A percentile compares a stretch with the other conserved stretches of the same genome.
Evolutionary conservation across 2,888 invertebrate species (phyloP).

Genomic region (Loripinus fragilis): DNA sequence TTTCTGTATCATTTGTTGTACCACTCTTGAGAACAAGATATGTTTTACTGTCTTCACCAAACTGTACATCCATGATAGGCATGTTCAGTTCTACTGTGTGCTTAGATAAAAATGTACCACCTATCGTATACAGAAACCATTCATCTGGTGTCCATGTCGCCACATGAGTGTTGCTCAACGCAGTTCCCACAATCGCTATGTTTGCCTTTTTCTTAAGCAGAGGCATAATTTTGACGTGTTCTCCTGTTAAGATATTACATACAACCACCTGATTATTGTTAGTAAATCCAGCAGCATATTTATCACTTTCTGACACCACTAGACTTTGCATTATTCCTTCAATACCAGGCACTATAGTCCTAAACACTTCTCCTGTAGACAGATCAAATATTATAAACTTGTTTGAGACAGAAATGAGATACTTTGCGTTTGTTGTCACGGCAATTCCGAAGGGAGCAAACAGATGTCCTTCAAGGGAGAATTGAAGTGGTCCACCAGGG

Average conservation of each 20-base stretch:
- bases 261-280: constrained; percentile 97
- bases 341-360: constrained; percentile 94
- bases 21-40: constrained; percentile 77
- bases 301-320: constrained; percentile 96
- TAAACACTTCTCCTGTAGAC: constrained; percentile 96
- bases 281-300: constrained; percentile 97
- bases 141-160: constrained; percentile 77
- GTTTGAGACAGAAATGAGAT: constrained; percentile 98
- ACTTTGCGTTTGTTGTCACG: constrained; percentile 80
- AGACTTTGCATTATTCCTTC: constrained; percentile 97
- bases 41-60: constrained; percentile 66
- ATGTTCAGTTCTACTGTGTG: constrained; percentile 72
- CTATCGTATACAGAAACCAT: constrained; percentile 77
- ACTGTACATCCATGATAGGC: constrained; percentile 70
- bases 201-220: constrained; percentile 87
- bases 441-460: constrained; percentile 88
- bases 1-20: constrained; percentile 73
- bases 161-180: constrained; percentile 78
- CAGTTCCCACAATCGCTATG: constrained; percentile 77
- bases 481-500: constrained; percentile 99
- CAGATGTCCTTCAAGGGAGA: constrained; percentile 98
- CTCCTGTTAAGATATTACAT: constrained; percentile 96
- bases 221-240: constrained; percentile 93
- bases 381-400: constrained; percentile 98
- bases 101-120: constrained; percentile 68